phyloP scores from a whole-genome alignment of 2,113 vertebrate species.

The Falcunculus frontatus region DNA sequence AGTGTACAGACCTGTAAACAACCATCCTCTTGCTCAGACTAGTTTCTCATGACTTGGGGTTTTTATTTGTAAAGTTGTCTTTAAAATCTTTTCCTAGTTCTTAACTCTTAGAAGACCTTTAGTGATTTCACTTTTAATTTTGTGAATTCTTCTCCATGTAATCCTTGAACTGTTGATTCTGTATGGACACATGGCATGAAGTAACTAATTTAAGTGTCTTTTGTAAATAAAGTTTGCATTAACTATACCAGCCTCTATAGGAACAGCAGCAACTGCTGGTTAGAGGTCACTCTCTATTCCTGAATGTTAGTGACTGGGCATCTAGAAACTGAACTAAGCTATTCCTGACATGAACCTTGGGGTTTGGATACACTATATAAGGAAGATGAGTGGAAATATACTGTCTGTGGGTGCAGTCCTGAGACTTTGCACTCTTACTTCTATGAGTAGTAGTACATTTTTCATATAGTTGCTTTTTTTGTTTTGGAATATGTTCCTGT shows the following conservation, averaged over 20 bases:
- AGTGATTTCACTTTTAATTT: slow-evolving; percentile 74
- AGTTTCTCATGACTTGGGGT: slow-evolving; percentile 65
- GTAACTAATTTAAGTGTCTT: slow-evolving; percentile 85
- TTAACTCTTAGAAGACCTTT: slow-evolving; percentile 74
- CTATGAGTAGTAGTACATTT: background rate
- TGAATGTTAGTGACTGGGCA: slow-evolving; percentile 19
- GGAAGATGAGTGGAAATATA: background rate
- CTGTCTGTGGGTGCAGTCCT: background rate
- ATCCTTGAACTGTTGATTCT: slow-evolving; percentile 79
- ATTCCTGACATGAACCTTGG: background rate
- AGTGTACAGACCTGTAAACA: slow-evolving; percentile 83
- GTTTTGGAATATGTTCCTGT: background rate
- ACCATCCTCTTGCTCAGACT: slow-evolving; percentile 68
- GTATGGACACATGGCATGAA: slow-evolving; percentile 92
- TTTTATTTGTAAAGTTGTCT: slow-evolving; percentile 76
- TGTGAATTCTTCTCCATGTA: slow-evolving; percentile 76
- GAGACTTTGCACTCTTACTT: background rate
- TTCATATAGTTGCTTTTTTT: background rate
- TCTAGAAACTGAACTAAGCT: background rate
- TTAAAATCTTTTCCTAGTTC: slow-evolving; percentile 71
- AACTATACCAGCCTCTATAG: slow-evolving; percentile 70
- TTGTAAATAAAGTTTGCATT: slow-evolving; percentile 98
- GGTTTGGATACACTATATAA: background rate
- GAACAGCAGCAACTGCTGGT: slow-evolving; percentile 46
- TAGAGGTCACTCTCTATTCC: slow-evolving; percentile 25